phyloP scores from a whole-genome alignment of 92 coral and sea anemone species.

The Porites cylindrica region DNA sequence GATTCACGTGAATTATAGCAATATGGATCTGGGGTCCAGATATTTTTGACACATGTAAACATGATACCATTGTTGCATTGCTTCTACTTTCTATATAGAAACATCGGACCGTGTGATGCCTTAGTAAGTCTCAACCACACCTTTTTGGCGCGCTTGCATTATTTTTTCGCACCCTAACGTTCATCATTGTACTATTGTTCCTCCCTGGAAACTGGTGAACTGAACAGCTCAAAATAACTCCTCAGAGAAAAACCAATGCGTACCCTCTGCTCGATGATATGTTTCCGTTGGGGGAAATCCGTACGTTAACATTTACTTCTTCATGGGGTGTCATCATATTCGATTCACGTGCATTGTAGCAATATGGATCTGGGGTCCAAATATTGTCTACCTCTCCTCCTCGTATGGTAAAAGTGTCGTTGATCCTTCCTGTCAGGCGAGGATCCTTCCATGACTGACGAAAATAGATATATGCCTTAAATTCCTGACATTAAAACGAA shows the following conservation, averaged over 20 bases:
- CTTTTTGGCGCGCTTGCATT: too few species aligned
- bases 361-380: constrained; percentile 88
- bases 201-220: too few species aligned
- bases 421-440: constrained; percentile 65
- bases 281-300: constrained; percentile 49
- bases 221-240: too few species aligned
- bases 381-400: constrained; percentile 70
- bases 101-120: too few species aligned
- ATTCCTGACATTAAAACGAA: constrained; percentile 52
- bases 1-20: constrained; percentile 84
- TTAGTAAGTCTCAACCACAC: too few species aligned
- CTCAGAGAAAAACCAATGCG: background rate
- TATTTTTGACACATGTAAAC: background rate
- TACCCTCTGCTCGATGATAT: constrained; percentile 73
- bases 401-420: constrained; percentile 52
- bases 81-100: too few species aligned
- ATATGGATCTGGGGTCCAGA: constrained; percentile 87
- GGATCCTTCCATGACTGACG: constrained; percentile 77
- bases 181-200: too few species aligned
- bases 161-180: too few species aligned
- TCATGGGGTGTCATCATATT: constrained; percentile 72
- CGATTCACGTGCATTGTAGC: constrained; percentile 84
- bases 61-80: too few species aligned
- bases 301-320: constrained; percentile 66
- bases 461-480: constrained; percentile 69